Evolutionary conservation across 2,113 vertebrate genomes (phyloP), one percentile per base, ranked within the genome.

Genomic region (Cichladusa arquata): DNA sequence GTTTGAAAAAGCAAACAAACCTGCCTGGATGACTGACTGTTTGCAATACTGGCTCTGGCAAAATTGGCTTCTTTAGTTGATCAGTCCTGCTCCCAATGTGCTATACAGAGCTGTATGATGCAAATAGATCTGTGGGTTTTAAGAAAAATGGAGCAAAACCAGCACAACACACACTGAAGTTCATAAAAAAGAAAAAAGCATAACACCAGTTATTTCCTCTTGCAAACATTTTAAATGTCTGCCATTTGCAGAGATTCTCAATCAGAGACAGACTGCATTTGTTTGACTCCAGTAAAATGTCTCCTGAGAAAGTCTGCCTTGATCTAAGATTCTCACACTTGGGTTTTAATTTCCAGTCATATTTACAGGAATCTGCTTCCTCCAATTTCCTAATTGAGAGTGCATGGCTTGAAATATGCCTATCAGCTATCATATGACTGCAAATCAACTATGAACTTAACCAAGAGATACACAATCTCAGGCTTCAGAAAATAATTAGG

Each of bases 311-410:
- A 88, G 69, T 36, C 77, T 86, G 56, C n/a, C 67, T 93, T 92
- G 72, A 88, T 92, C 79, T 86, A 64, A 62, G 91, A 90, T 86
- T 85, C 64, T 73, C 31, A n/a, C 57, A 42, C n/a, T 90, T 71
- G 60, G 64, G 31, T 90, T 93, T 93, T 88, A 84, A 96, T 95
- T 93, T 84, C 80, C 67, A 93, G 64, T 56, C 48, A 42, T 70
- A 94, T 76, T 95, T 94, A 94, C 67, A 86, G 60, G 71, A 88
- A 95, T 73, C 45, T 5, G 40, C 76, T 94, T 88, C 76, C 60
- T 93, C 61, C 86, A 81, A 29, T 78, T 90, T 96, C 67, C 80
- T 93, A 92, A 88, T 19, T 90, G 85, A 91, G 76, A 78, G 65
- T 34, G 25, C 76, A 79, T 5, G n/a, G 67, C 20, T 92, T 81